Base-by-base conservation (phyloP, 1,140 invertebrate genomes). In the Platyscapa corneri region DNA sequence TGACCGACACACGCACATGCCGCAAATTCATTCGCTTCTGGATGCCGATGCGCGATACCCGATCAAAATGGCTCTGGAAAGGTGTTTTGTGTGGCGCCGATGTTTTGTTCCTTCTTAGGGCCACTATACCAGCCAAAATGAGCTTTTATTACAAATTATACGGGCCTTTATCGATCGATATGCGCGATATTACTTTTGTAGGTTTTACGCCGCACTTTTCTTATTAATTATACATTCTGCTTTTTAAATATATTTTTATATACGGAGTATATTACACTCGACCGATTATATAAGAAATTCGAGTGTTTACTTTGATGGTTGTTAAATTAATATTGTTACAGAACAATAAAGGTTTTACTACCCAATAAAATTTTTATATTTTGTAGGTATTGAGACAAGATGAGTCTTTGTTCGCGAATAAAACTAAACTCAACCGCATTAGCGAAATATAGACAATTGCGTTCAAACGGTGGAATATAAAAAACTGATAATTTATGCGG, bases 1-100 rank as follows among this genome's bases (percentile, higher is more conserved):
- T 39, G 10, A 46, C 32, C 30, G 32, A 53, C 20, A 16, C 27
- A 10, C 20, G 20, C 27, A 39, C 34, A 85, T 56, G 49, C 65
- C 67, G 46, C 53, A 74, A 46, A 65, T 34, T 27, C 75, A 30
- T 18, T 34, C n/a, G 10, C n/a, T 67, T 60, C 23, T 30, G 49
- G 67, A 85, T 85, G 76, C 67, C 83, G 34, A 46, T 46, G 42
- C n/a, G 30, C 80, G 74, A 78, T 79, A 79, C 75, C 18, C 74
- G 72, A 86, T 86, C 79, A 77, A 77, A 82, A 82, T 82, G 84
- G 70, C 84, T 82, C 72, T 65, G 30, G 42, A 10, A 82, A 77
- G 72, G 78, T 60, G 32, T 49, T 82, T 77, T 49, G 56, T n/a
- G 74, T 67, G 39, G 39, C n/a, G n/a, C 30, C 12, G 32, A 6